Evolutionary conservation across 1,140 invertebrate genomes (phyloP), one percentile per base, ranked within the genome.

Genomic region (Brachionus sp.): DNA sequence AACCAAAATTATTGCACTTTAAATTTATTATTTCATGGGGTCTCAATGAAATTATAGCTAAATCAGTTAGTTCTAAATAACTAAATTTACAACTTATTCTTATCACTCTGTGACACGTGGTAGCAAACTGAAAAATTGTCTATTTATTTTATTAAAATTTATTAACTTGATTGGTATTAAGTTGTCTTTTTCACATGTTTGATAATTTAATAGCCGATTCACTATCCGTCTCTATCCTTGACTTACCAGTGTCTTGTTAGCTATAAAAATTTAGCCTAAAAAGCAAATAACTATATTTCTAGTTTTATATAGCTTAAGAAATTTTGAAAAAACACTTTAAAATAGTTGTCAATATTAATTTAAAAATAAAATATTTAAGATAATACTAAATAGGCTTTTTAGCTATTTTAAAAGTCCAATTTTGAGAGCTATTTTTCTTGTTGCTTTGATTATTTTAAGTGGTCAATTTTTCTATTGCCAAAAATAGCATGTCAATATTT

Each of bases 291-390:
- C 13, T 46, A 46, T 9, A 23, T 57, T 57, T 29, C 29, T 29
- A 1, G 29, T 29, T 29, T 29, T 29, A 29, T 1, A 29, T 29
- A 29, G 16, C 50, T 57, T 50, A n/a, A 50, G 16, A 16, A 50
- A 50, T 50, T 16, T 50, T n/a, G 44, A 50, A 50, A 50, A 50
- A 50, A 50, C 44, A 50, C 44, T 50, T 50, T 57, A 57, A 57
- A 53, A 23, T 57, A 57, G 50, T 57, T 57, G 50, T 57, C 50
- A 57, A 57, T 57, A 57, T n/a, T 57, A 57, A 57, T 57, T 57
- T 57, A 9, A 57, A 57, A 57, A 57, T 57, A 19, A 57, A 57
- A 57, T 57, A 57, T 57, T 57, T 57, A 57, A 57, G 50, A 57
- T 57, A 57, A 57, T 57, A 19, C 9, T 57, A 57, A 57, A 57